phyloP scores from a whole-genome alignment of 1,140 invertebrate genomes.

The Drosophila leontia region DNA sequence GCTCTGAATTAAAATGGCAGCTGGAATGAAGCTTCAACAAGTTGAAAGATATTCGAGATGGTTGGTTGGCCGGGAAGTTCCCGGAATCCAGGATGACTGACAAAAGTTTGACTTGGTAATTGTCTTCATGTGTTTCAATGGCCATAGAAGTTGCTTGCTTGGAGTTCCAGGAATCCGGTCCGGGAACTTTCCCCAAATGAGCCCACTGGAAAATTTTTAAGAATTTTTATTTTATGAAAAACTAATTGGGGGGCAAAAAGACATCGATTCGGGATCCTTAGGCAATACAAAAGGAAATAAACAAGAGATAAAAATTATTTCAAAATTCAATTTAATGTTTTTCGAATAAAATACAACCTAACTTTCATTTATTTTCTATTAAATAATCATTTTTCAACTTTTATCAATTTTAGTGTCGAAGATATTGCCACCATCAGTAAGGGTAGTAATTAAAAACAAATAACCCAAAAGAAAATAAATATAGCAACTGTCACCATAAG shows the following conservation, averaged over 20 bases:
- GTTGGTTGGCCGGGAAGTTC: neutral
- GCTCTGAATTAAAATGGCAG: neutral
- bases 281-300: too few relatives aligned
- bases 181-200: neutral
- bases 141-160: neutral
- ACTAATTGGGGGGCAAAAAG: neutral
- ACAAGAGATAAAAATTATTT: too few relatives aligned
- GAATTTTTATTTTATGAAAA: neutral
- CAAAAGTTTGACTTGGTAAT: conserved; percentile 34
- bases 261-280: neutral
- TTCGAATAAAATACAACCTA: too few relatives aligned
- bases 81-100: conserved; percentile 17
- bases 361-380: neutral
- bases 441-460: conserved; percentile 33
- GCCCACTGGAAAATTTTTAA: neutral
- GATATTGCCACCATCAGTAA: neutral
- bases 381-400: neutral
- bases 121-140: conserved; percentile 24
- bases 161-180: neutral
- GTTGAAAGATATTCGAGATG: conserved; percentile 1
- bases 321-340: too few relatives aligned
- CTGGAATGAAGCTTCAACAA: conserved; percentile 15
- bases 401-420: neutral
- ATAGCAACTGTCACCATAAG: neutral
- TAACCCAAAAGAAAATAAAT: neutral